phyloP scores from a whole-genome alignment of 1,140 invertebrate species.

The Hormaphis cornu region DNA sequence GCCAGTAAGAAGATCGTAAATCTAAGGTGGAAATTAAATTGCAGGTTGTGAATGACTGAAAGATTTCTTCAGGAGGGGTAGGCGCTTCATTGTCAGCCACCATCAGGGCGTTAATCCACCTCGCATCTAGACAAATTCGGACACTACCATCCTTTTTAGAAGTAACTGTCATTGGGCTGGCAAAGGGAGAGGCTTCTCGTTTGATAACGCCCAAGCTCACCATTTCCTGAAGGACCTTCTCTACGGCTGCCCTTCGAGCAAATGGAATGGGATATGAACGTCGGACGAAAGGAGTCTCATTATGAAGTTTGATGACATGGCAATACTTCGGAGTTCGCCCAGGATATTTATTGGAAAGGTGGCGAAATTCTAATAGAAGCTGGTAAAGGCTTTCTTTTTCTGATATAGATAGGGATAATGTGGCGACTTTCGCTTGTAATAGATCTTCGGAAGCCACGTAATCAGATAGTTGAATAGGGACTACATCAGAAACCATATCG shows the following conservation, averaged over 20 bases:
- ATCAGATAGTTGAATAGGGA: no score
- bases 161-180: not conserved
- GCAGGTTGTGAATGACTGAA: not conserved
- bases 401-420: no score
- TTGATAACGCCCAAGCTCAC: not conserved
- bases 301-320: no score
- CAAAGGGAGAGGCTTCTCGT: not conserved
- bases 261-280: not conserved
- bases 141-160: not conserved
- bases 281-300: not conserved
- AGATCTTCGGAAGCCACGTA: no score
- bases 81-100: not conserved
- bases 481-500: no score
- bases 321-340: no score
- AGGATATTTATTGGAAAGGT: no score
- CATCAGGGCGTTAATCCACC: not conserved
- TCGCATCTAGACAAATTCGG: not conserved
- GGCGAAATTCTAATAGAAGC: no score
- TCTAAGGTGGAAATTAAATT: not conserved
- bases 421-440: no score
- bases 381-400: no score
- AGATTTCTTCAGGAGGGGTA: not conserved
- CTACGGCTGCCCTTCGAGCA: not conserved
- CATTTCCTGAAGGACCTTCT: not conserved
- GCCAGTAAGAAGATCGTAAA: not conserved